Conservation (phyloP, 2,888 invertebrate genomes). For the Epinotia bilunana region DNA sequence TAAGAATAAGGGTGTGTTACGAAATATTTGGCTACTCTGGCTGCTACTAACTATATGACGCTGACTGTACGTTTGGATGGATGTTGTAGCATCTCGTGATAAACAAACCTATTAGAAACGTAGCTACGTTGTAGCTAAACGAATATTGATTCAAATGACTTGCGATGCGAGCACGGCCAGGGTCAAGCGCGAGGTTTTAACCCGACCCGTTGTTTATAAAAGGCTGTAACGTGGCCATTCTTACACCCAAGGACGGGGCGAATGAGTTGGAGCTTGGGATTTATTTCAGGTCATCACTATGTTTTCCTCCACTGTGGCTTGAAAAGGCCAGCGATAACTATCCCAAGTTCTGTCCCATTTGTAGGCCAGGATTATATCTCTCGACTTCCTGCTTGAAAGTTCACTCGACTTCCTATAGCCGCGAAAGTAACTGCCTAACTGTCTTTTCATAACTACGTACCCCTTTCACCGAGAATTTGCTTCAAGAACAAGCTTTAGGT, state of each 20-base stretch:
- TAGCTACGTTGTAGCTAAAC: conserved; percentile 7
- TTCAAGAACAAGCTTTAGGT: background rate
- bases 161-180: background rate
- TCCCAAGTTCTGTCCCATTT: background rate
- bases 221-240: too few relatives aligned
- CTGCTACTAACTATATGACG: too few relatives aligned
- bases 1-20: too few relatives aligned
- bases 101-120: conserved; percentile 13
- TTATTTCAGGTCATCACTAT: too few relatives aligned
- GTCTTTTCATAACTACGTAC: background rate
- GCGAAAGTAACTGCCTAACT: background rate
- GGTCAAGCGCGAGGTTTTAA: conserved; percentile 17
- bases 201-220: background rate
- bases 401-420: background rate
- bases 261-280: too few relatives aligned
- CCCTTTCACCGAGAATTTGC: background rate
- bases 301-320: too few relatives aligned
- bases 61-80: background rate
- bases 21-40: too few relatives aligned
- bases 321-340: too few relatives aligned
- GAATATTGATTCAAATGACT: conserved; percentile 16
- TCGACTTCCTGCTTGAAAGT: too few relatives aligned
- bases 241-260: too few relatives aligned
- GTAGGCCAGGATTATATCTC: background rate
- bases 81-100: background rate